Base-by-base conservation (phyloP, 2,797 vertebrate species). In the Rachycentron canadum region DNA sequence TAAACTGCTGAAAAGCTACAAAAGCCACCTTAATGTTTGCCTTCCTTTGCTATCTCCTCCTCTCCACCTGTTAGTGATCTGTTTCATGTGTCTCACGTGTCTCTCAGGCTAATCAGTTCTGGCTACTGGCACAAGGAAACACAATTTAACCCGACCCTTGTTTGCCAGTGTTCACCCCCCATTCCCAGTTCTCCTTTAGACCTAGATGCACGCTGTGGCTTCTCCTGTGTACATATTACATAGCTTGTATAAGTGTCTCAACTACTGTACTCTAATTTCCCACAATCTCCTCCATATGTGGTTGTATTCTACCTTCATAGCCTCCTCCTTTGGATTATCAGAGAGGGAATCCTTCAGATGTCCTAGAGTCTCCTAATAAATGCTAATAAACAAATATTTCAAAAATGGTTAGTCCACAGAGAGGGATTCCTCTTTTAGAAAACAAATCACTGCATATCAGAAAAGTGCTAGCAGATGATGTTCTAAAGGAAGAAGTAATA, bases 251-350 rank as follows among this genome's bases (percentile, higher is more conserved):
- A 87, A 91, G 80, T 89, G 91, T 90, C 83, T 88, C 81, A 86
- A 90, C 90, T 92, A 94, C 91, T 91, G 89, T 92, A 89, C 80
- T 74, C 76, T 91, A 93, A 93, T 94, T 88, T 70, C 74, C 69
- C 69, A 34, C 80, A 93, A 92, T 93, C 73, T 76, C 66, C 93
- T 88, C 90, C 91, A 90, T 78, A 91, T 95, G 91, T 60, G 61
- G 21, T 45, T 66, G 59, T 85, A 70, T 73, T 81, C 64, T 62
- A 40, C 59, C 61, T 61, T 63, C 34, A 11, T 70, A 65, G 67
- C 60, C 72, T 73, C 84, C 58, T 58, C 62, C 53, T 76, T 43
- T 47, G 45, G 63, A 79, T 79, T 82, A 53, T 76, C 77, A 80
- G 30, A 71, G 61, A 69, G 79, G 21, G 53, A 66, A 76, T 69